These are phyloP conservation scores for Acanthisitta chloris DNA, from an alignment of 2,113 vertebrate genomes.

Conservation along the genomic window DNA sequence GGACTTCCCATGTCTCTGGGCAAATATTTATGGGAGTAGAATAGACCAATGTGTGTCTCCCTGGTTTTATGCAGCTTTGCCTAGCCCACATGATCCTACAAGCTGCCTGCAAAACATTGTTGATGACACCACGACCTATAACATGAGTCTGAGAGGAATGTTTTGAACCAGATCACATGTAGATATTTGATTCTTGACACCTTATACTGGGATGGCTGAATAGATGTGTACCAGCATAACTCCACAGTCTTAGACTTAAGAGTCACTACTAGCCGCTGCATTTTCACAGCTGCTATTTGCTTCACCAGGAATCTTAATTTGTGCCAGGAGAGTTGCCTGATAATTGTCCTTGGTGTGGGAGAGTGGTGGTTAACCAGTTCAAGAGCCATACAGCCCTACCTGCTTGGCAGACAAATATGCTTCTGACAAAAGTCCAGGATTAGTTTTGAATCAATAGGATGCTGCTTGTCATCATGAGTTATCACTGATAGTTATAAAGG, in stretches of 20 bases:
- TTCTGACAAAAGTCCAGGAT: neutral
- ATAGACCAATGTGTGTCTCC: rapidly evolving
- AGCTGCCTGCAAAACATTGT: neutral
- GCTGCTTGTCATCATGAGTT: neutral
- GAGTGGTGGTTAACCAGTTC: neutral
- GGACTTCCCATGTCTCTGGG: neutral
- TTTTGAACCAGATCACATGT: neutral
- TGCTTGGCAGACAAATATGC: neutral
- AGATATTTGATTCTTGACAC: neutral
- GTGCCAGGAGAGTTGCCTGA: neutral
- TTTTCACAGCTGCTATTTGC: neutral
- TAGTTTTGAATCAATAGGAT: neutral
- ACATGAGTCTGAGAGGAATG: neutral
- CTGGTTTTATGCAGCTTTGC: neutral
- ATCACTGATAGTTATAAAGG: neutral
- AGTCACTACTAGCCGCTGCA: neutral
- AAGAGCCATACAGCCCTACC: neutral
- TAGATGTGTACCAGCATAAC: neutral
- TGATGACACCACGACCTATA: neutral
- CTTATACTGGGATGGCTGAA: neutral
- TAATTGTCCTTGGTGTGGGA: neutral
- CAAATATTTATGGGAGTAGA: neutral
- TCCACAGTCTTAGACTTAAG: neutral
- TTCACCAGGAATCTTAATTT: neutral
- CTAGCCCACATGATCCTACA: neutral